Percentiles rank a stretch among this genome's conserved stretches.
phyloP scores from a whole-genome alignment of 2,888 invertebrate species.

The Carcina quercana region DNA sequence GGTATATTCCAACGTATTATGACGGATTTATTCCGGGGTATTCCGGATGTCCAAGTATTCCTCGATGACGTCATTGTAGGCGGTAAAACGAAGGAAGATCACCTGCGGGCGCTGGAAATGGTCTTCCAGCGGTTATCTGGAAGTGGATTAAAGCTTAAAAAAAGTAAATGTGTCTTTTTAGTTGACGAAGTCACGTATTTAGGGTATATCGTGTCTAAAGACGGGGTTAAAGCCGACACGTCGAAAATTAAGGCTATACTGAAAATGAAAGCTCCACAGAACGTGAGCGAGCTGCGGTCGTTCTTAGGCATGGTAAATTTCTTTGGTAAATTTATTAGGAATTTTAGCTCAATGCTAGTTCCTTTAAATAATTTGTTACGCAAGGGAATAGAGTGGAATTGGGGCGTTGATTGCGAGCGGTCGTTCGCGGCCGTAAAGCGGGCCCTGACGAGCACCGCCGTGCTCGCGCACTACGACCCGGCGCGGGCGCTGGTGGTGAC shows the following conservation, averaged over 20 bases:
- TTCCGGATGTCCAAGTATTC: neutral
- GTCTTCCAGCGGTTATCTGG: neutral
- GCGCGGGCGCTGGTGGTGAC: neutral
- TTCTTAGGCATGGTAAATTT: slow-evolving; percentile 3
- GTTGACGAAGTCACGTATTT: neutral
- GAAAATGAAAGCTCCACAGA: neutral
- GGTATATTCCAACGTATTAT: slow-evolving; percentile 1
- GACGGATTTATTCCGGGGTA: neutral
- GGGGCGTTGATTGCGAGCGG: neutral
- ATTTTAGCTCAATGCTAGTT: neutral
- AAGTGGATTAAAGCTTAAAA: neutral
- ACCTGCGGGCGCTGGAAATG: neutral
- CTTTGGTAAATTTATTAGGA: neutral
- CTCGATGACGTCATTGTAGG: neutral
- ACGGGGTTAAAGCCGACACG: neutral
- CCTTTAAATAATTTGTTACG: neutral
- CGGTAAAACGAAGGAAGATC: neutral
- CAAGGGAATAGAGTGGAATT: neutral
- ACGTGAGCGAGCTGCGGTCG: neutral
- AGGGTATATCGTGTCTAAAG: neutral
- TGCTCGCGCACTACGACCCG: slow-evolving; percentile 6
- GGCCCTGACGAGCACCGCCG: neutral
- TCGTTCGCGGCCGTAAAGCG: neutral
- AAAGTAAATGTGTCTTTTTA: neutral
- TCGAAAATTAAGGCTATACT: neutral